Evolutionary conservation across 2,113 vertebrate genomes (phyloP).

Genomic region (Gambusia holbrooki): DNA sequence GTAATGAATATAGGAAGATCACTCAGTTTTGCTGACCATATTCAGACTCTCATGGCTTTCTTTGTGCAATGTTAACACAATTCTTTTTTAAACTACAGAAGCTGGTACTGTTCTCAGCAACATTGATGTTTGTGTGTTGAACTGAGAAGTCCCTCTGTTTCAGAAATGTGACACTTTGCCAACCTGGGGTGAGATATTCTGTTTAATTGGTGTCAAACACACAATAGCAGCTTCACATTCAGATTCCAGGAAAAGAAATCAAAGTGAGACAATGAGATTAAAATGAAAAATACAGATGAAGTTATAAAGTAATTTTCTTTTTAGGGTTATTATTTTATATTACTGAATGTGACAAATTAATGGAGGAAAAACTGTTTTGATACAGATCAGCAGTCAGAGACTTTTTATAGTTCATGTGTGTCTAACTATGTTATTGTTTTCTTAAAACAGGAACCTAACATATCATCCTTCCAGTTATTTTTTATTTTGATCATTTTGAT

Average conservation of each 20-base stretch:
- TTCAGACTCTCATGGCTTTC: background rate
- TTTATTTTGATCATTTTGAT: too few species aligned
- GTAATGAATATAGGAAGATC: background rate
- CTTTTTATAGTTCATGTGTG: background rate
- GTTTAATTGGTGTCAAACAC: background rate
- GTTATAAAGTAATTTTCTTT: too few species aligned
- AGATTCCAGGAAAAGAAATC: background rate
- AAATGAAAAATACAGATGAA: background rate
- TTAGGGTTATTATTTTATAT: too few species aligned
- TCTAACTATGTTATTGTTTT: too few species aligned
- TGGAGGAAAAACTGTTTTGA: too few species aligned
- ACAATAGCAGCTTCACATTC: too few species aligned
- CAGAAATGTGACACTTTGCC: background rate
- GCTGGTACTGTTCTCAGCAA: conserved; percentile 6
- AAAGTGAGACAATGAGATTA: background rate
- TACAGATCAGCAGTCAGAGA: background rate
- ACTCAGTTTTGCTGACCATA: too few species aligned
- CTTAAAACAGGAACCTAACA: too few species aligned
- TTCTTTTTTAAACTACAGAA: conserved; percentile 2
- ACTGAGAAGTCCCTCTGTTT: background rate
- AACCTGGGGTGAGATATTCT: background rate
- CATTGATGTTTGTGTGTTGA: background rate
- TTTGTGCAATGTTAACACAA: background rate
- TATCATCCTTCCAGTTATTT: too few species aligned
- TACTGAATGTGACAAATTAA: too few species aligned